Conservation (phyloP, 2,888 invertebrate genomes). For the Xylota sylvarum region DNA sequence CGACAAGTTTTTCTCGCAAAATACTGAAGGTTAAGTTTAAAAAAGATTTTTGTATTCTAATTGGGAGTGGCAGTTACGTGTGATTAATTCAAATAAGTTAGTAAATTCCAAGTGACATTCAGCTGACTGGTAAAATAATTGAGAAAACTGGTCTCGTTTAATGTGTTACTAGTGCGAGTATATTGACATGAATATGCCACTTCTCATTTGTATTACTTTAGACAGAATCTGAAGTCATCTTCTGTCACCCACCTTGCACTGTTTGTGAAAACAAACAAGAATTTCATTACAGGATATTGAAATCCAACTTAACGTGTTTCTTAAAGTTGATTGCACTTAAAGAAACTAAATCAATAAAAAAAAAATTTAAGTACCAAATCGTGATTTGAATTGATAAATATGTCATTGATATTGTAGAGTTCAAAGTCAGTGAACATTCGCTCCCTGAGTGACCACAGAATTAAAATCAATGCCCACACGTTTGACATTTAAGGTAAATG, state of each 20-base stretch:
- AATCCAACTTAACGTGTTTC: neutral
- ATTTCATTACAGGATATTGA: neutral
- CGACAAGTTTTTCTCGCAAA: neutral
- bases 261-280: neutral
- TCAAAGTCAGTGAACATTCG: neutral
- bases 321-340: neutral
- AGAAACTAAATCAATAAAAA: neutral
- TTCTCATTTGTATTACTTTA: too few species aligned
- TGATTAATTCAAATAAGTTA: slow-evolving; percentile 3
- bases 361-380: neutral
- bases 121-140: too few species aligned
- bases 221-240: neutral
- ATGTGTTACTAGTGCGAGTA: too few species aligned
- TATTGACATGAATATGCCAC: neutral
- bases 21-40: neutral
- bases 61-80: slow-evolving; percentile 3
- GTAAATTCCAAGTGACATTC: neutral
- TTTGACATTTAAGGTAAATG: neutral
- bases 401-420: neutral
- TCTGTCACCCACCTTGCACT: neutral
- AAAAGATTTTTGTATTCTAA: neutral
- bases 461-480: neutral
- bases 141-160: too few species aligned
- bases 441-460: neutral
- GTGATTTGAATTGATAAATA: slow-evolving; percentile 2